Percentiles rank a stretch among this genome's conserved stretches.
These are phyloP conservation scores for Ganaspis sp. DNA, from an alignment of 1,140 invertebrate species.

Conservation along the genomic window DNA sequence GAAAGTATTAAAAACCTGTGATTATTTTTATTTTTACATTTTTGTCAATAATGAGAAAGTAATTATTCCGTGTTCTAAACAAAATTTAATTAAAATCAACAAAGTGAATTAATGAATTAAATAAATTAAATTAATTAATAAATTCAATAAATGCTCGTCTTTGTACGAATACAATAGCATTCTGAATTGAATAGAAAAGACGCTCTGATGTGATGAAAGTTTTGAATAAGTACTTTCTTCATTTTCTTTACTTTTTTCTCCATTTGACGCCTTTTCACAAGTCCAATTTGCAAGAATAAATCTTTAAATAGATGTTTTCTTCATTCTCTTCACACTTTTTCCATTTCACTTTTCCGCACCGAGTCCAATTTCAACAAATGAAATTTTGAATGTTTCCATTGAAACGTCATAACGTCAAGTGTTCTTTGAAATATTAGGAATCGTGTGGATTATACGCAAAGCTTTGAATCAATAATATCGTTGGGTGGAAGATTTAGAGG, in stretches of 20 bases:
- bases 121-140: too few species aligned
- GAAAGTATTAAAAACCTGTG: too few species aligned
- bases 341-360: background rate
- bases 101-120: too few species aligned
- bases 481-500: conserved; percentile 1
- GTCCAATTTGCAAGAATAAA: too few species aligned
- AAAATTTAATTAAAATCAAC: too few species aligned
- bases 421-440: conserved; percentile 35
- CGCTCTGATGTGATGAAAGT: background rate
- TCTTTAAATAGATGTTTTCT: too few species aligned
- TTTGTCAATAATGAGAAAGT: too few species aligned
- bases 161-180: too few species aligned
- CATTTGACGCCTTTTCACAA: too few species aligned
- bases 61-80: too few species aligned
- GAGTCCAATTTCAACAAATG: background rate
- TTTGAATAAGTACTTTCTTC: background rate
- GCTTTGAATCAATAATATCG: conserved; percentile 38
- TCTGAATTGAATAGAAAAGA: background rate
- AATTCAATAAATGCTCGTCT: too few species aligned
- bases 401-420: conserved; percentile 21
- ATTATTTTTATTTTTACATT: too few species aligned
- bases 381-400: conserved; percentile 5
- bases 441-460: conserved; percentile 37
- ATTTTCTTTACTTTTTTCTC: background rate
- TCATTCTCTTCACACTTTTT: background rate